Base-by-base conservation (phyloP, 1,140 invertebrate species). In the Drosophila nebulosa region DNA sequence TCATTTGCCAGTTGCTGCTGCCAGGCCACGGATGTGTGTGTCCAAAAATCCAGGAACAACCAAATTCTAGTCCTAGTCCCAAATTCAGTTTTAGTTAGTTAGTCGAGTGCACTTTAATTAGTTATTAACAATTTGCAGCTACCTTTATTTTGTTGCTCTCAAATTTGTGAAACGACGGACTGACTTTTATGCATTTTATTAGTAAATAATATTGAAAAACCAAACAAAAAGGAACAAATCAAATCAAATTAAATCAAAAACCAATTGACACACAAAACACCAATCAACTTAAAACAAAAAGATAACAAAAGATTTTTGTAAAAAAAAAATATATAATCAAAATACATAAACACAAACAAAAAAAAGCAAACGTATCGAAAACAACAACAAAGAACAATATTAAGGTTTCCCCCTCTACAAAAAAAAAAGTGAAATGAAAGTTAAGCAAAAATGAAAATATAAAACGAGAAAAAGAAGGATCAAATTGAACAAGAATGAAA, bases 131-230 rank as follows among this genome's bases (percentile, higher is more conserved):
- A 62, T 52, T 55, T 58, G 14, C 56, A 58, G 56, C 56, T 58
- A 18, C 27, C 26, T 30, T 55, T 55, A 26, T 55, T 55, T 55
- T 55, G n/a, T 55, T 30, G 27, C 24, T 55, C 52, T 55, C 52
- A 76, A 86, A 86, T 88, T 86, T 86, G 83, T 88, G 81, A 88
- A 86, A 86, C 81, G 81, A 86, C 81, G 81, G 81, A 86, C 81
- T 86, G 81, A 86, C 81, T 86, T 86, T 81, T 83, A 86, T 86
- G 81, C 81, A 86, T 86, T 86, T 86, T 85, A 85, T 85, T 88
- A 85, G 80, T 85, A 85, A 72, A 86, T 86, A 86, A 83, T 26
- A 74, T 42, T 60, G 24, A 60, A 68, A 24, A 27, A 35, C 21
- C 64, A 24, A 57, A 52, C 22, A 1, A 51, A 46, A 21, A 56